Base-by-base conservation (phyloP, 2,888 invertebrate species). In the Agrotis ipsilon region DNA sequence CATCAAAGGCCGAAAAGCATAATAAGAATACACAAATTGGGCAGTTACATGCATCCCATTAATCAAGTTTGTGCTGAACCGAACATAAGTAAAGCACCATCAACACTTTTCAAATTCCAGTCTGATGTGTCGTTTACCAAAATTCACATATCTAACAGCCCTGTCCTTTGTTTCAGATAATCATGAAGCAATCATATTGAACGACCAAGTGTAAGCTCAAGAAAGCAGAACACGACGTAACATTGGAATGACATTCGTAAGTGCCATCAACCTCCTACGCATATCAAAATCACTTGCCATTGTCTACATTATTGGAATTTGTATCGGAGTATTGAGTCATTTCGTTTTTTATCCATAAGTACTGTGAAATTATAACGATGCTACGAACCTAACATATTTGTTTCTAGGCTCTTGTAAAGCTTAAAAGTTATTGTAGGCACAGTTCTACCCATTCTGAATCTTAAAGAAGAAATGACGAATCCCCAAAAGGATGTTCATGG, bases 161-260 rank as follows among this genome's bases (percentile, higher is more conserved):
- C 9, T 58, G 16, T 39, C 52, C 82, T 74, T 92, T 93, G 90
- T 94, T 95, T n/a, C 93, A 95, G 95, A 90, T 91, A 84, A 83
- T 19, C 51, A 74, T 72, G 78, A 72, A 80, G 72, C 61, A 73
- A 68, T 69, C 75, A 57, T 72, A 73, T 68, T 83, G 74, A 87
- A 66, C 78, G 76, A 88, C 74, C 83, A 92, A 89, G 91, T 84
- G 87, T 87, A 88, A 84, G 81, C 78, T 88, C 71, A 88, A 91
- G 85, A 86, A 72, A 79, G 5, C 55, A 68, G 67, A 52, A 69
- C 58, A 60, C 62, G 55, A 63, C 16, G 21, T 61, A 58, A 67
- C 59, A 81, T 74, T 86, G 84, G 81, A 76, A 86, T 86, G 86
- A 84, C 66, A 66, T 65, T 69, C 71, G 85, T 85, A 68, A 72